phyloP scores from a whole-genome alignment of 2,888 invertebrate species.

The Chrysodeixis includens region DNA sequence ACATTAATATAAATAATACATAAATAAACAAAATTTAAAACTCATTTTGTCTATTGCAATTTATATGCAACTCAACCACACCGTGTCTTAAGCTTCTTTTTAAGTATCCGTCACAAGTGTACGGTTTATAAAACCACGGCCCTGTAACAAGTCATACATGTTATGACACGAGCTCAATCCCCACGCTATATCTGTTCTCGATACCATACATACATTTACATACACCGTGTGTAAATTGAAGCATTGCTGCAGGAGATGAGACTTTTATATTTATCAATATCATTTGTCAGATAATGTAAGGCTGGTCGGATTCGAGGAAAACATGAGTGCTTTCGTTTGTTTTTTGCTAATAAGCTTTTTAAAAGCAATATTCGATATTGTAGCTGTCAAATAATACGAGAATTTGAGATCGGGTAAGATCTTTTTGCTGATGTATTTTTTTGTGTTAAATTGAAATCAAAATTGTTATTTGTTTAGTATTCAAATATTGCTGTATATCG shows the following conservation, averaged over 20 bases:
- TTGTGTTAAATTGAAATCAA: no score
- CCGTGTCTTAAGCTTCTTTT: no score
- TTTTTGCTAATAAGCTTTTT: conserved; percentile 7
- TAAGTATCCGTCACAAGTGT: background rate
- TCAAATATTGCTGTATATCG: no score
- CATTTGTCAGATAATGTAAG: background rate
- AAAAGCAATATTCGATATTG: background rate
- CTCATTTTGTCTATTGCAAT: no score
- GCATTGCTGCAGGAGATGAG: background rate
- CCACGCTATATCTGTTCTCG: background rate
- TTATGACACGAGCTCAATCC: background rate
- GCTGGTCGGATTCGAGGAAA: background rate
- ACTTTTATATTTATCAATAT: background rate
- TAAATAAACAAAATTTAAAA: no score
- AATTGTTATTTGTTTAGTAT: no score
- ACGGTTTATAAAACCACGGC: background rate
- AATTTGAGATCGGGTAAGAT: background rate
- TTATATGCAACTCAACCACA: no score
- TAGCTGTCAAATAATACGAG: background rate
- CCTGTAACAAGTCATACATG: background rate
- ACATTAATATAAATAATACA: no score
- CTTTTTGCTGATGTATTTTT: no score
- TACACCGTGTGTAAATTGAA: background rate
- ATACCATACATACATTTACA: background rate
- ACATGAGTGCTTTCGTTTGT: conserved; percentile 1